A percentile compares a stretch with the other conserved stretches of the same genome.
phyloP scores from a whole-genome alignment of 1,140 invertebrate species.

The Euura saliciscinereae region DNA sequence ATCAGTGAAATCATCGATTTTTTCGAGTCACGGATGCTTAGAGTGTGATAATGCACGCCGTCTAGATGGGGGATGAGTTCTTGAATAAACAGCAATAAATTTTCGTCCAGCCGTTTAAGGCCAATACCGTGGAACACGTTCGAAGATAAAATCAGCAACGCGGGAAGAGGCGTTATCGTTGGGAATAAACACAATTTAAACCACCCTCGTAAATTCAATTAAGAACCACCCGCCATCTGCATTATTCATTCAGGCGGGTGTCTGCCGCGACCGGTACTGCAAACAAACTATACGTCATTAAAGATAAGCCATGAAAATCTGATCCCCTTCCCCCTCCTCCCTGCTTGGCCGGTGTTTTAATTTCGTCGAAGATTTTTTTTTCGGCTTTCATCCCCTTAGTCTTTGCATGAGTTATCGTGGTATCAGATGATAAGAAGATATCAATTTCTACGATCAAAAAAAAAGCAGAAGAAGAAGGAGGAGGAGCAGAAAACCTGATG shows the following conservation, averaged over 20 bases:
- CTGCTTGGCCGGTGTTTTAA: no score
- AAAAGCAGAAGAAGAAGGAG: no score
- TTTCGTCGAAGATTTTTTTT: no score
- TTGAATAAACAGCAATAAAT: background rate
- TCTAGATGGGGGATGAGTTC: background rate
- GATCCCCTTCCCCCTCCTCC: no score
- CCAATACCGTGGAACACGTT: background rate
- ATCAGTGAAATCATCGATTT: no score
- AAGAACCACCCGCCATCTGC: constrained; percentile 8
- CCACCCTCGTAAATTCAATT: constrained; percentile 15
- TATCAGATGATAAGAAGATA: no score
- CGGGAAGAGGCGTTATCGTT: background rate
- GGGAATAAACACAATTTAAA: constrained; percentile 13
- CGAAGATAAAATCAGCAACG: constrained; percentile 5
- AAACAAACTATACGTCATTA: constrained; percentile 15
- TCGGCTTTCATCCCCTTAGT: no score
- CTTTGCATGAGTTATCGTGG: no score
- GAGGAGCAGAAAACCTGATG: background rate
- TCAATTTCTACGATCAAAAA: no score
- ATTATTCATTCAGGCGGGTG: constrained; percentile 6
- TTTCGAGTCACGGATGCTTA: background rate
- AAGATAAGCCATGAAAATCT: background rate
- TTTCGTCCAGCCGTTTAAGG: background rate
- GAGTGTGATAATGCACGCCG: background rate
- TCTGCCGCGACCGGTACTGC: background rate